A percentile compares a stretch with the other conserved stretches of the same genome.
Evolutionary conservation across 2,113 vertebrate genomes (phyloP).

Genomic region (Apaloderma vittatum): DNA sequence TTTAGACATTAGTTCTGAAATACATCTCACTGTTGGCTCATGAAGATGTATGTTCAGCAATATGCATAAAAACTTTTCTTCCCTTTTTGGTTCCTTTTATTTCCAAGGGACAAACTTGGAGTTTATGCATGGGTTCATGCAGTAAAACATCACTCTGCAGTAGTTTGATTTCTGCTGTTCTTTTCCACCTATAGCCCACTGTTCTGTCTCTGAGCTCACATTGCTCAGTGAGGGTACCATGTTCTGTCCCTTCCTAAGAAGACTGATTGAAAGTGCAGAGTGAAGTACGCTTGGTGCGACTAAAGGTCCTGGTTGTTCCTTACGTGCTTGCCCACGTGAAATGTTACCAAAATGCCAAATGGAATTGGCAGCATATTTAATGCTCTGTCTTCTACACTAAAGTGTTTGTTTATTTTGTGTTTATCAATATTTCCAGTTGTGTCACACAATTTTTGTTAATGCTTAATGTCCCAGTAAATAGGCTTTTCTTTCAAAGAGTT

Average conservation of each 20-base stretch:
- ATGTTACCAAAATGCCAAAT: neutral
- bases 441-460: neutral
- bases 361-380: neutral
- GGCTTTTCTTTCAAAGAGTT: slow-evolving; percentile 48
- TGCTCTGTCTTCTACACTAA: neutral
- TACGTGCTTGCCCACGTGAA: neutral
- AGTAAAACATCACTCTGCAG: neutral
- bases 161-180: neutral
- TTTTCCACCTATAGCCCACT: neutral
- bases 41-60: neutral
- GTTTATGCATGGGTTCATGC: neutral
- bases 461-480: slow-evolving; percentile 33
- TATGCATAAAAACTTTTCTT: neutral
- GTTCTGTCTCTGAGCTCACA: neutral
- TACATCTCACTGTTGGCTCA: neutral
- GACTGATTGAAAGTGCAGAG: neutral
- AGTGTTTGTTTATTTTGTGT: neutral
- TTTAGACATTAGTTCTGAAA: neutral
- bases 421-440: slow-evolving; percentile 25
- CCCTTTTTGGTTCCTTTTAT: neutral
- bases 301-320: neutral
- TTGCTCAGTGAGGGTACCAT: neutral
- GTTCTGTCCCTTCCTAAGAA: neutral
- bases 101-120: neutral
- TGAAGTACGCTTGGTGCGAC: neutral